phyloP scores from a whole-genome alignment of 1,140 invertebrate genomes.

The Drosophila pseudoananassae region DNA sequence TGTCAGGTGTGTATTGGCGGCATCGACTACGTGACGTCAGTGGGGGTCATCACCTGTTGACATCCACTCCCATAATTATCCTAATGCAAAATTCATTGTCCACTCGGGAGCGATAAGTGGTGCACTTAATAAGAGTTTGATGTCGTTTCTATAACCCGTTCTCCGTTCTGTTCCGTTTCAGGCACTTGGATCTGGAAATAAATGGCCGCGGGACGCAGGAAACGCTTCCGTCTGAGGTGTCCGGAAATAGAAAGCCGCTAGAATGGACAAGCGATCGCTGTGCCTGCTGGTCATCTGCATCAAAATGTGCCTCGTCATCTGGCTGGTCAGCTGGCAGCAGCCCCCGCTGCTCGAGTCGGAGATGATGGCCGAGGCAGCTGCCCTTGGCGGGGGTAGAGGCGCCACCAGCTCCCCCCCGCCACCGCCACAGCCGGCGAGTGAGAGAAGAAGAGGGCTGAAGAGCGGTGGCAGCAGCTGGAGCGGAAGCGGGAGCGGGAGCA shows the following conservation, averaged over 20 bases:
- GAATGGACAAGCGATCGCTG: slow-evolving; percentile 77
- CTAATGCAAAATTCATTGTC: too few relatives aligned
- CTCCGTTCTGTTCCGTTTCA: slow-evolving; percentile 27
- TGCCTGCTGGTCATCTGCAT: slow-evolving; percentile 74
- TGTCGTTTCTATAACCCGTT: background rate
- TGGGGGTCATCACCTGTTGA: background rate
- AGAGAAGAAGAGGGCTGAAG: background rate
- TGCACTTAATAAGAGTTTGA: too few relatives aligned
- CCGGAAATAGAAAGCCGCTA: slow-evolving; percentile 47
- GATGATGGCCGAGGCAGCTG: background rate
- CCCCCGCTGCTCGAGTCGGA: slow-evolving; percentile 45
- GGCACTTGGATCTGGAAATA: slow-evolving; percentile 49
- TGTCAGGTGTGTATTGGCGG: too few relatives aligned
- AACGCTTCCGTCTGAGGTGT: slow-evolving; percentile 70
- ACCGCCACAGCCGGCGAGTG: background rate
- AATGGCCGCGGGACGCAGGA: slow-evolving; percentile 73
- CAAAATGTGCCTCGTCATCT: slow-evolving; percentile 72
- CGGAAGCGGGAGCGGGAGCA: slow-evolving; percentile 1
- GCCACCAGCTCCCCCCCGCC: slow-evolving; percentile 1
- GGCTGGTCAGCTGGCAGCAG: slow-evolving; percentile 74
- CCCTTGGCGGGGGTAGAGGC: background rate
- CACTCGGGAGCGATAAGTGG: background rate
- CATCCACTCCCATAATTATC: background rate
- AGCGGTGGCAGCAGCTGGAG: background rate
- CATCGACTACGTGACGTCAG: slow-evolving; percentile 5